Evolutionary conservation across 2,888 invertebrate species (phyloP), one percentile per base, ranked within the genome.

Genomic region (Amitus sp.): DNA sequence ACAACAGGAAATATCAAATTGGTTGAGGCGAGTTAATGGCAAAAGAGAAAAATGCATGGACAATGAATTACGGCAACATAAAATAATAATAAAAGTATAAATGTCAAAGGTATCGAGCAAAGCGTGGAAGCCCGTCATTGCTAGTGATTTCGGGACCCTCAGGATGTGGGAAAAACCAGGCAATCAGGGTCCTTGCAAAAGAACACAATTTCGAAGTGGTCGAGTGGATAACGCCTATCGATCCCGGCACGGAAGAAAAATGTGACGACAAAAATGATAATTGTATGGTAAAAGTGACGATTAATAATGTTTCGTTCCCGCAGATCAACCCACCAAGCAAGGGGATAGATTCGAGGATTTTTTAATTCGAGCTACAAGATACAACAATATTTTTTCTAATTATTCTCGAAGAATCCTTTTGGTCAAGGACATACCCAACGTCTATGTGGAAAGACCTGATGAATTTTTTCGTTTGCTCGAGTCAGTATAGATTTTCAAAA

Each of bases 201-300:
- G 87, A 89, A 69, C 80, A 89, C 62, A 83, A 85, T 20, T 82
- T 87, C 27, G 86, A 87, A 69, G 73, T 92, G 28, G 84, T 87
- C 27, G 95, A 95, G 82, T 96, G 95, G 95, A 87, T 90, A 18
- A 94, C 92, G 70, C 94, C 95, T 3, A 70, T 90, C 7, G 91
- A 92, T 80, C 87, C 87, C 69, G 87, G 88, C 52, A 84, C 86
- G 59, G 86, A 88, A 64, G 82, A 85, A 66, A 85, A 86, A 54
- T 74, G 79, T 80, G n/a, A n/a, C n/a, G n/a, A n/a, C n/a, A 46
- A 37, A 47, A 37, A 37, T 6, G 3, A 33, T 17, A 7, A 33
- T 17, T 2, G 12, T 12, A 47, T 28, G 2, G 30, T 47, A 33
- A 33, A 34, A 47, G n/a, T n/a, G n/a, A n/a, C n/a, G n/a, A n/a